Evolutionary conservation across 2,113 vertebrate species (phyloP).

Genomic region (Cranoglanis bouderius): DNA sequence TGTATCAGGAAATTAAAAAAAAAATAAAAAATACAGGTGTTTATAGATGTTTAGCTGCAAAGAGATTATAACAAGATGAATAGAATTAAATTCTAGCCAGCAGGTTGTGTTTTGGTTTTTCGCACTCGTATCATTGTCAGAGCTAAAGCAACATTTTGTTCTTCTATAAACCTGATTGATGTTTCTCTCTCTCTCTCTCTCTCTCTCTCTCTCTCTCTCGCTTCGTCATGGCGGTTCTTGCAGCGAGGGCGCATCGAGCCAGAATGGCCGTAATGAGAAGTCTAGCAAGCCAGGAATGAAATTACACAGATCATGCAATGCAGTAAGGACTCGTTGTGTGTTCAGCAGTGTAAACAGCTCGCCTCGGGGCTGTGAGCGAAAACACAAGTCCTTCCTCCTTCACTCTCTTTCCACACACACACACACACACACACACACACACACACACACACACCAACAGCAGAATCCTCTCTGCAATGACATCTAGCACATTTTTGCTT

Average conservation of each 20-base stretch:
- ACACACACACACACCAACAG: constrained; percentile 10
- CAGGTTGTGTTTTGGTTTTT: not conserved
- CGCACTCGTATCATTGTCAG: not conserved
- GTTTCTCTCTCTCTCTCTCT: not conserved
- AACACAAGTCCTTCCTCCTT: constrained; percentile 15
- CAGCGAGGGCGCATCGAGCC: constrained; percentile 3
- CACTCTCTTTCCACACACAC: too few relatives aligned
- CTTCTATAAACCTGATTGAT: not conserved
- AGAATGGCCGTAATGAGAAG: constrained; percentile 41
- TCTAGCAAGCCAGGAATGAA: constrained; percentile 52
- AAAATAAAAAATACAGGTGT: not conserved
- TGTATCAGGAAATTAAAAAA: not conserved
- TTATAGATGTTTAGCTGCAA: not conserved
- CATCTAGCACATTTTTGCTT: constrained; percentile 30
- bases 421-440: constrained; percentile 24
- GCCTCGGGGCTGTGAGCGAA: constrained; percentile 7
- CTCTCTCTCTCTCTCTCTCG: not conserved
- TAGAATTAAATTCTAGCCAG: not conserved
- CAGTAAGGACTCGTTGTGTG: constrained; percentile 46
- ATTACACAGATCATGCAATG: constrained; percentile 47
- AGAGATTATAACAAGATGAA: constrained; percentile 5
- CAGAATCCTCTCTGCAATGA: constrained; percentile 23
- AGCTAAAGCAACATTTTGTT: not conserved
- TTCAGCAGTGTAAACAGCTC: constrained; percentile 30
- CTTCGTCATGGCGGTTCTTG: not conserved